Conservation (phyloP, 2,113 vertebrate species). For the Muntiacus muntjak region DNA sequence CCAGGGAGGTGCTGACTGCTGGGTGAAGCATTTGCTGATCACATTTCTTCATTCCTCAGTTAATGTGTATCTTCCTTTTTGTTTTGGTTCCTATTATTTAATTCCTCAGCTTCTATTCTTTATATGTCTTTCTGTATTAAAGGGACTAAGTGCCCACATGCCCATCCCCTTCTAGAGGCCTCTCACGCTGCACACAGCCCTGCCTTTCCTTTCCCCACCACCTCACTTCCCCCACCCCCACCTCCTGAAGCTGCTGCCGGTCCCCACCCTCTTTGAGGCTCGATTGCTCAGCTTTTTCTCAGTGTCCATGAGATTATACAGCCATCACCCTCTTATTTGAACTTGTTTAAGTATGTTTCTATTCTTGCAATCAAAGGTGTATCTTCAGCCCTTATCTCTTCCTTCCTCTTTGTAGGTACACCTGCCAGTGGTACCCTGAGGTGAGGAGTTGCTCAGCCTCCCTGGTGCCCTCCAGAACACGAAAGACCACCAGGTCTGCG, state of each 20-base stretch:
- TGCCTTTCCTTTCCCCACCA: background rate
- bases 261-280: background rate
- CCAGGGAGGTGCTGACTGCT: background rate
- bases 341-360: background rate
- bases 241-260: background rate
- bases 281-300: background rate
- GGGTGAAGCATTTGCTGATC: background rate
- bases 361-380: background rate
- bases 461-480: background rate
- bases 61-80: background rate
- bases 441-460: background rate
- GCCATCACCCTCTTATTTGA: background rate
- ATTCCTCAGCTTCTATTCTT: background rate
- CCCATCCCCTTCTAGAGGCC: background rate
- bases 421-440: background rate
- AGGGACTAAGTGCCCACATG: background rate
- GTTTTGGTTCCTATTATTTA: background rate
- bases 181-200: background rate
- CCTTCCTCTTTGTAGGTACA: background rate
- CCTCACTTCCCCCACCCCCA: too few relatives aligned
- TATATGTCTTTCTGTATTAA: background rate
- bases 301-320: background rate
- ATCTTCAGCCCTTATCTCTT: background rate
- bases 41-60: background rate
- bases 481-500: background rate